Evolutionary conservation across 2,113 vertebrate genomes (phyloP), one percentile per base, ranked within the genome.

Genomic region (Syrmaticus mikado): DNA sequence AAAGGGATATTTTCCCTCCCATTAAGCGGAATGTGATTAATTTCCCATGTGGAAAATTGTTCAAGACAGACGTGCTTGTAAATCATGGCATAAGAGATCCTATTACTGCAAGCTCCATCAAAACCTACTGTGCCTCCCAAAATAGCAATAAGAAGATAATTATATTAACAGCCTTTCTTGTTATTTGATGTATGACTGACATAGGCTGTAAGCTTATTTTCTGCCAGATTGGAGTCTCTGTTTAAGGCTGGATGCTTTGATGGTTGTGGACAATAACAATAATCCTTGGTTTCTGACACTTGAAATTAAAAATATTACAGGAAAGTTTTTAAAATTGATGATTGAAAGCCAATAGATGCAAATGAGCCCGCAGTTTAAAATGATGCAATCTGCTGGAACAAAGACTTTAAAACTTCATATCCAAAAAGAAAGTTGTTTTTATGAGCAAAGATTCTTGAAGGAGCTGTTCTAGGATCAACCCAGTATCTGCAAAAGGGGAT

Each of bases 91-190:
- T 93, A 95, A 95, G 88, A 94, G 92, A 97, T 96, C 94, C 94
- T 92, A 70, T 97, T 97, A 96, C 97, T 89, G 67, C 77, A 82
- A 95, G 88, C 83, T 92, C 74, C 82, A 78, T 94, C 80, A 71
- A 87, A 96, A 94, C 41, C 76, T 91, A 86, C 76, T 57, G 53
- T 76, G 91, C 55, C 77, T 96, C 88, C 92, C 74, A 81, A 96
- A 97, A 96, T 96, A 97, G 94, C 79, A 94, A 15, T 94, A 95
- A 96, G 96, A 94, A 92, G 96, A 95, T 96, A 96, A 96, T 96
- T 95, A 38, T 94, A 97, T 96, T 96, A 96, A 60, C 94, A 95
- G 82, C 90, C 61, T 94, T 95, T 93, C 92, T 94, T 89, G 61
- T 66, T 96, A 80, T 74, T 95, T 92, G 82, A 67, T 93, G 36